Percentiles rank a stretch among this genome's conserved stretches.
phyloP scores from a whole-genome alignment of 2,888 invertebrate genomes.

The Chaetogeoica ovagalla region DNA sequence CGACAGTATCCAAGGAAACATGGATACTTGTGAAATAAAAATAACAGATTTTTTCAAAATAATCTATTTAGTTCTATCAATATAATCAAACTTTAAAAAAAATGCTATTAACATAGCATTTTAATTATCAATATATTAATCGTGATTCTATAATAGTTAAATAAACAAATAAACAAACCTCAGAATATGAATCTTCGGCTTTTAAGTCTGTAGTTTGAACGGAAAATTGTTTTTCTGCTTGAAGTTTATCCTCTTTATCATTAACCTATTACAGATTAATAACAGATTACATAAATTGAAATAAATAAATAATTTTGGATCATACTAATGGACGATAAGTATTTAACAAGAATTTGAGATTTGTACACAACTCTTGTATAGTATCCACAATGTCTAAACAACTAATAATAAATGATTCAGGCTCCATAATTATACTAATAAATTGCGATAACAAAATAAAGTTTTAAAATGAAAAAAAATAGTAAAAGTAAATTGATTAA shows the following conservation, averaged over 20 bases:
- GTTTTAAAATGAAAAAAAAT: neutral
- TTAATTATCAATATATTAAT: too few relatives aligned
- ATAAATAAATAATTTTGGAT: neutral
- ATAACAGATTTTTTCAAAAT: too few relatives aligned
- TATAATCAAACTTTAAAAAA: too few relatives aligned
- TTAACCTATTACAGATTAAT: constrained; percentile 9
- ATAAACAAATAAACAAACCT: constrained; percentile 24
- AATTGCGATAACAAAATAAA: neutral
- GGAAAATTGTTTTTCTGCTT: neutral
- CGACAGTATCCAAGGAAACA: too few relatives aligned
- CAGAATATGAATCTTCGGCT: neutral
- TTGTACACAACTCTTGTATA: constrained; percentile 22
- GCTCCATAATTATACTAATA: neutral
- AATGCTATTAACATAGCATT: too few relatives aligned
- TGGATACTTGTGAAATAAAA: too few relatives aligned
- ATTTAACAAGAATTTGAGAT: neutral
- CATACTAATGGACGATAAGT: neutral
- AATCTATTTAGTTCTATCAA: too few relatives aligned
- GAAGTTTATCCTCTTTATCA: neutral
- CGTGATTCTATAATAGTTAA: neutral
- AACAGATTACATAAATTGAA: neutral
- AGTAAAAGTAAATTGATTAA: too few relatives aligned
- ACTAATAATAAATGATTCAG: neutral
- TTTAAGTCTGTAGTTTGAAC: neutral
- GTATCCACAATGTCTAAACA: constrained; percentile 2